Evolutionary conservation across 1,140 invertebrate genomes (phyloP).

Genomic region (Euura saliciscinereae): DNA sequence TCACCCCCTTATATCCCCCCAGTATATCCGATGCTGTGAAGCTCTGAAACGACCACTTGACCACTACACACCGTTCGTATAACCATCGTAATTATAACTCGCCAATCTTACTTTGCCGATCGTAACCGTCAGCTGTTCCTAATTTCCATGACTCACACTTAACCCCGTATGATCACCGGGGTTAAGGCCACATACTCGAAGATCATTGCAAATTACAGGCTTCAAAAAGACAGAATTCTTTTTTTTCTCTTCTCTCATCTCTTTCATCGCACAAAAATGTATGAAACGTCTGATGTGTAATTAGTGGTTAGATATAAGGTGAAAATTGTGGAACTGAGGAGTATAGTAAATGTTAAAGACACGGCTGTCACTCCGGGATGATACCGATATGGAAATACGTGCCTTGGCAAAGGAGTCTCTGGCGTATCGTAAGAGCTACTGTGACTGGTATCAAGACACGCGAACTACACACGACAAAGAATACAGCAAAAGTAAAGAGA

Average conservation of each 20-base stretch:
- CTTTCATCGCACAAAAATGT: too few relatives aligned
- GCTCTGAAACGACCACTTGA: neutral
- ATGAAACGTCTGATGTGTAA: too few relatives aligned
- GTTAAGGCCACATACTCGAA: neutral
- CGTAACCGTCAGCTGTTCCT: neutral
- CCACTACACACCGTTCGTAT: neutral
- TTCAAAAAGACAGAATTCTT: neutral
- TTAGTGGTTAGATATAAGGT: too few relatives aligned
- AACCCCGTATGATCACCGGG: neutral
- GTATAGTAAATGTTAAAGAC: too few relatives aligned
- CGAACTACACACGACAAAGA: too few relatives aligned
- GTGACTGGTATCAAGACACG: too few relatives aligned
- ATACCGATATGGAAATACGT: too few relatives aligned
- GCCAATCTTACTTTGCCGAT: neutral
- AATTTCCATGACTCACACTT: neutral
- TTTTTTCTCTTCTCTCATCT: neutral
- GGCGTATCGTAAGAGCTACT: too few relatives aligned
- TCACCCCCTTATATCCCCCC: neutral
- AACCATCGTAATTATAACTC: constrained; percentile 7
- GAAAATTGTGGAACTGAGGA: too few relatives aligned
- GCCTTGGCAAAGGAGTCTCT: too few relatives aligned
- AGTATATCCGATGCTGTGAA: neutral
- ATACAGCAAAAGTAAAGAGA: too few relatives aligned
- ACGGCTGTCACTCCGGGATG: too few relatives aligned
- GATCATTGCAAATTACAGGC: neutral